Conservation (phyloP, 2,888 invertebrate species). For the Chrysolina americana region DNA sequence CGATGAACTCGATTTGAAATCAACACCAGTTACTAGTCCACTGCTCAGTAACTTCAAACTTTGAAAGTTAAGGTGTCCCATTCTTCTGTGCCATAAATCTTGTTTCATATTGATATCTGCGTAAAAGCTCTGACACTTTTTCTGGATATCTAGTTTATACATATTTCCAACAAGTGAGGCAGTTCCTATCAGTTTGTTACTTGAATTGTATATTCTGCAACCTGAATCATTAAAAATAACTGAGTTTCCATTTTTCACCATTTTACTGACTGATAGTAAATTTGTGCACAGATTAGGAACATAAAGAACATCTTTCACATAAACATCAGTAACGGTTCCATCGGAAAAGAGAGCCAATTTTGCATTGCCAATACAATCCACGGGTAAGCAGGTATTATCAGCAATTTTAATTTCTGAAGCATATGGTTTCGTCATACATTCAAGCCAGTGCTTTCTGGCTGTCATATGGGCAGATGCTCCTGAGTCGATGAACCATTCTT, state of each 20-base stretch:
- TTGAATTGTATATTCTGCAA: background rate
- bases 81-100: background rate
- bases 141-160: background rate
- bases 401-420: background rate
- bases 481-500: constrained; percentile 1
- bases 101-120: background rate
- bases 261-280: background rate
- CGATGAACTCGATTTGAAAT: background rate
- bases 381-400: too few species aligned
- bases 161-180: background rate
- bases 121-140: background rate
- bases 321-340: background rate
- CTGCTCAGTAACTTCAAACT: background rate
- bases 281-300: background rate
- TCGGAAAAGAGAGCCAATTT: background rate
- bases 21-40: background rate
- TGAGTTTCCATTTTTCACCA: background rate
- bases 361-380: too few species aligned
- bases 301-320: background rate
- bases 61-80: background rate
- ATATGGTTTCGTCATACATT: background rate
- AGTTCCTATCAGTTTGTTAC: background rate
- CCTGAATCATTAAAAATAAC: background rate
- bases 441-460: background rate
- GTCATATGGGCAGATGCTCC: background rate